Conservation (phyloP, 2,113 vertebrate species). For the Silurus asotus region DNA sequence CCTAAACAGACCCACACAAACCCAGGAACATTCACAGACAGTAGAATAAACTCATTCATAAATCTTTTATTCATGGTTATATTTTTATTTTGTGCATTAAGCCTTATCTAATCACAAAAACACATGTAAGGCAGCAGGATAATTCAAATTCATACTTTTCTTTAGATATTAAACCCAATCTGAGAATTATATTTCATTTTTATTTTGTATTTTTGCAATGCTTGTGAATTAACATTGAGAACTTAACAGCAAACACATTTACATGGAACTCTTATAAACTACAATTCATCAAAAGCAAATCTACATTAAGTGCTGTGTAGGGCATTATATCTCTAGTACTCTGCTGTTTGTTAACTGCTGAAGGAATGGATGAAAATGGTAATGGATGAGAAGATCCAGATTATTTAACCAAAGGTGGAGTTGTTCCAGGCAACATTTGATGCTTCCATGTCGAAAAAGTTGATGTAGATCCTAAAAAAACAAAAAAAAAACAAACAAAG, state of each 20-base stretch:
- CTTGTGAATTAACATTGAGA: neutral
- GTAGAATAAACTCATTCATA: neutral
- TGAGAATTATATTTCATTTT: neutral
- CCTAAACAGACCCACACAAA: neutral
- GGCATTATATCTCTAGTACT: neutral
- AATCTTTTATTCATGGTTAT: neutral
- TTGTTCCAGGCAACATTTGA: slow-evolving; percentile 74
- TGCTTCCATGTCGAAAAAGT: slow-evolving; percentile 72
- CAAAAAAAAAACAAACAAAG: neutral
- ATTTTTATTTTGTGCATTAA: neutral
- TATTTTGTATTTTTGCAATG: neutral
- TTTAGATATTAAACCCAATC: neutral
- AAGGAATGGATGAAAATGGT: slow-evolving; percentile 43
- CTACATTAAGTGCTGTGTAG: neutral
- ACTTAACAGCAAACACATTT: neutral
- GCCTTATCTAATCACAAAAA: neutral
- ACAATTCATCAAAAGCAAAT: neutral
- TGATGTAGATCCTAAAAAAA: slow-evolving; percentile 71
- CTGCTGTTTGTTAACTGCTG: neutral
- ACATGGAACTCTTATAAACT: neutral
- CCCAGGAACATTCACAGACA: neutral
- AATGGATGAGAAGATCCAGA: neutral
- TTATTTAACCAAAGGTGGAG: slow-evolving; percentile 70
- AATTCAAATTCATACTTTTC: neutral
- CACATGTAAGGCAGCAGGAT: neutral